phyloP scores from a whole-genome alignment of 2,888 invertebrate genomes.

The Flabesymbios commensalis region DNA sequence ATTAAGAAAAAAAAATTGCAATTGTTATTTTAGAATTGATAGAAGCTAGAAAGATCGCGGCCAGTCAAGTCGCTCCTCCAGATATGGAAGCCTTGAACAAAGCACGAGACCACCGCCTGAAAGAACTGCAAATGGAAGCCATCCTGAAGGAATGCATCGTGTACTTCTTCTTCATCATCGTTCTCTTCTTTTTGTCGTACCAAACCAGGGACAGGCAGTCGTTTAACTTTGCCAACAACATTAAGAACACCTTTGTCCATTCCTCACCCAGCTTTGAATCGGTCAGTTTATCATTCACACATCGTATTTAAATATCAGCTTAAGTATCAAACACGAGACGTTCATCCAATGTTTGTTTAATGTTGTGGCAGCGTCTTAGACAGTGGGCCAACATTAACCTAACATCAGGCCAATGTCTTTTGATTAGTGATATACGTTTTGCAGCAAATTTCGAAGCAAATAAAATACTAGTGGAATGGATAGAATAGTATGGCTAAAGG shows the following conservation, averaged over 20 bases:
- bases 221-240: slow-evolving; percentile 44
- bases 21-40: slow-evolving; percentile 47
- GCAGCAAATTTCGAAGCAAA: too few relatives aligned
- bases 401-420: too few relatives aligned
- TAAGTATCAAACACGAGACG: too few relatives aligned
- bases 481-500: too few relatives aligned
- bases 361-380: too few relatives aligned
- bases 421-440: too few relatives aligned
- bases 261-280: slow-evolving; percentile 9
- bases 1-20: too few relatives aligned
- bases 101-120: slow-evolving; percentile 47
- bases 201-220: slow-evolving; percentile 55
- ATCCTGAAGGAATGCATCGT: slow-evolving; percentile 47
- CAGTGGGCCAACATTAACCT: too few relatives aligned
- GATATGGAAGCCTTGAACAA: slow-evolving; percentile 48
- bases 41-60: slow-evolving; percentile 45
- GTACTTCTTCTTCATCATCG: slow-evolving; percentile 56
- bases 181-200: slow-evolving; percentile 60
- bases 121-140: slow-evolving; percentile 58
- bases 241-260: slow-evolving; percentile 47
- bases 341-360: too few relatives aligned
- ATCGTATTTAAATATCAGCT: too few relatives aligned
- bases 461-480: too few relatives aligned
- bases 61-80: slow-evolving; percentile 48
- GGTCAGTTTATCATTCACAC: slow-evolving; percentile 4